Conservation (phyloP, 2,113 vertebrate genomes). For the Seriola dumerili region DNA sequence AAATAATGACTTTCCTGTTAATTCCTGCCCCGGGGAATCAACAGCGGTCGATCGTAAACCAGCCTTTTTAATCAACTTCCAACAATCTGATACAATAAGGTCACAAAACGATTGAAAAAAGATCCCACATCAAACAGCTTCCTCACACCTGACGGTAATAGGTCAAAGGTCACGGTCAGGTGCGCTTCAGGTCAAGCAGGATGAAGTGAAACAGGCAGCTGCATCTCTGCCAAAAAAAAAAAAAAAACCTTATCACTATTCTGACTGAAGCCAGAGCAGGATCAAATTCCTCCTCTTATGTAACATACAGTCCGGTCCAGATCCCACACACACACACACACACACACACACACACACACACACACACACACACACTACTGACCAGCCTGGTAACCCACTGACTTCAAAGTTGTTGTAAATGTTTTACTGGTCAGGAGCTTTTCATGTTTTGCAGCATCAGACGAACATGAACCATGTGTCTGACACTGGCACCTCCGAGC, state of each 20-base stretch:
- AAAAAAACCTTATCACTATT: constrained; percentile 2
- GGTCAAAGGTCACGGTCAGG: neutral
- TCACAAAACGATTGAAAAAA: too few species aligned
- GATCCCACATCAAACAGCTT: neutral
- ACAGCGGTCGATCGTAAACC: too few species aligned
- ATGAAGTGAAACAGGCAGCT: neutral
- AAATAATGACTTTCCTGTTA: too few species aligned
- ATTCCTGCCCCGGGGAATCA: too few species aligned
- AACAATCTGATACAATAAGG: too few species aligned
- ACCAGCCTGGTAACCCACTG: neutral
- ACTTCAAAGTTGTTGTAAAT: constrained; percentile 23
- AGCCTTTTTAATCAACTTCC: too few species aligned
- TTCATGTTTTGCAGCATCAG: neutral
- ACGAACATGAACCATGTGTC: neutral
- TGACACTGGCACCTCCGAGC: neutral
- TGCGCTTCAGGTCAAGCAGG: neutral
- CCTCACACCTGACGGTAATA: neutral
- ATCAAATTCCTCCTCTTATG: constrained; percentile 43
- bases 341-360: neutral
- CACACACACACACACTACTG: neutral
- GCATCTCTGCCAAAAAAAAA: constrained; percentile 1
- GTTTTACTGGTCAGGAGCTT: constrained; percentile 10
- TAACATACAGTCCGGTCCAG: constrained; percentile 15
- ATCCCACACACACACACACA: neutral
- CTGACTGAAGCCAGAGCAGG: constrained; percentile 3